Evolutionary conservation across 1,140 invertebrate genomes (phyloP).

Genomic region (Nymphalis io): DNA sequence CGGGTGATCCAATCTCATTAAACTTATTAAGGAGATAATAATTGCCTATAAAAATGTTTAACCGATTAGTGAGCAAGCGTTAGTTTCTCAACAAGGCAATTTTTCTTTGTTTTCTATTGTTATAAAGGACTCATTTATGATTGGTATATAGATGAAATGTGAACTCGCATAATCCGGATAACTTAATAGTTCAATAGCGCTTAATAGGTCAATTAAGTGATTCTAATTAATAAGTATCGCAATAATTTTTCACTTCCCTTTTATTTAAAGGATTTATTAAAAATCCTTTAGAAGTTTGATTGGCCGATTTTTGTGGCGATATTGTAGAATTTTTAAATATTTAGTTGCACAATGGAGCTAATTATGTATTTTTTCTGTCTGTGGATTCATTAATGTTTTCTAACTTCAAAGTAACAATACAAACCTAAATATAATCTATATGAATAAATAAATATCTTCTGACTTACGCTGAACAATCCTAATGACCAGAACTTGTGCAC

Average conservation of each 20-base stretch:
- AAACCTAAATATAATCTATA: no score
- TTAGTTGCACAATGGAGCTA: no score
- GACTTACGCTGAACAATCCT: no score
- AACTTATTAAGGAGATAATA: conserved; percentile 35
- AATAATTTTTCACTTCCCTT: not conserved
- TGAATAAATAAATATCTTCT: no score
- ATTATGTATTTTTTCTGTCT: no score
- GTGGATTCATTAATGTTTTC: no score
- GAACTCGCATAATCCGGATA: not conserved
- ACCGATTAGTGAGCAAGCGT: conserved; percentile 20
- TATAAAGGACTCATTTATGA: not conserved
- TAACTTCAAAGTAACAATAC: no score
- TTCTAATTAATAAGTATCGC: not conserved
- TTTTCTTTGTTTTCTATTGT: conserved; percentile 27
- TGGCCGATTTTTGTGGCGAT: no score
- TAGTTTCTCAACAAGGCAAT: conserved; percentile 25
- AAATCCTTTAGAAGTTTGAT: no score
- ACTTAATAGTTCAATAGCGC: conserved; percentile 1
- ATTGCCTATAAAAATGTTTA: conserved; percentile 41
- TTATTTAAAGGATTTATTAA: no score
- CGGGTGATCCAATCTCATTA: conserved; percentile 24
- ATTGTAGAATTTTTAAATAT: no score
- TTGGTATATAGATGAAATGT: conserved; percentile 5
- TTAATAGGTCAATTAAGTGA: conserved; percentile 14
- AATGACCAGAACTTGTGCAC: no score